A percentile compares a stretch with the other conserved stretches of the same genome.
Conservation (phyloP, 2,797 vertebrate species). For the Chelidonichthys spinosus region DNA sequence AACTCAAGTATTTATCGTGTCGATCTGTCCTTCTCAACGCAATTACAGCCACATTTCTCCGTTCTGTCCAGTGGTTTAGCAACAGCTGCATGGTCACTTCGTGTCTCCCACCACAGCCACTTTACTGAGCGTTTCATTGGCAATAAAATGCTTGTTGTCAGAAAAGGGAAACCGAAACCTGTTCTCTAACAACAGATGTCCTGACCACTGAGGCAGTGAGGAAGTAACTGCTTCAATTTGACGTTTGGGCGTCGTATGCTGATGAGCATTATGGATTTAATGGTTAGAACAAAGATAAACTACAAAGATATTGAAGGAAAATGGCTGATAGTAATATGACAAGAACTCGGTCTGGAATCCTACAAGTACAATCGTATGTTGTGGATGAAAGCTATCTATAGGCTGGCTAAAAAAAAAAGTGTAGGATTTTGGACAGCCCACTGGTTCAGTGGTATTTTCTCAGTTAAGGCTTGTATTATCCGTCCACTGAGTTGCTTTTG, state of each 20-base stretch:
- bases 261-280: background rate
- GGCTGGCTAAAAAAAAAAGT: background rate
- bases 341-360: background rate
- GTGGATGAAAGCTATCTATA: background rate
- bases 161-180: slow-evolving; percentile 1
- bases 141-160: slow-evolving; percentile 24
- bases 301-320: background rate
- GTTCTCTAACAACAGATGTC: background rate
- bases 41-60: slow-evolving; percentile 3
- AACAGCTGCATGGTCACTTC: slow-evolving; percentile 19
- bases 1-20: background rate
- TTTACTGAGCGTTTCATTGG: slow-evolving; percentile 36
- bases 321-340: background rate
- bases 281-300: background rate
- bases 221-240: slow-evolving; percentile 1
- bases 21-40: background rate
- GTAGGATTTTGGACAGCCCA: background rate
- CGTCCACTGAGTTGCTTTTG: slow-evolving; percentile 22
- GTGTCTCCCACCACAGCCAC: slow-evolving; percentile 14
- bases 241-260: background rate
- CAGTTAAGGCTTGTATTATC: background rate
- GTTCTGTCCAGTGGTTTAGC: background rate
- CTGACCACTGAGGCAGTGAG: background rate
- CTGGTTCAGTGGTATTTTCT: background rate
- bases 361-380: too few relatives aligned